These are phyloP conservation scores for Vulpes lagopus DNA, from an alignment of 2,113 vertebrate genomes.

Conservation along the genomic window DNA sequence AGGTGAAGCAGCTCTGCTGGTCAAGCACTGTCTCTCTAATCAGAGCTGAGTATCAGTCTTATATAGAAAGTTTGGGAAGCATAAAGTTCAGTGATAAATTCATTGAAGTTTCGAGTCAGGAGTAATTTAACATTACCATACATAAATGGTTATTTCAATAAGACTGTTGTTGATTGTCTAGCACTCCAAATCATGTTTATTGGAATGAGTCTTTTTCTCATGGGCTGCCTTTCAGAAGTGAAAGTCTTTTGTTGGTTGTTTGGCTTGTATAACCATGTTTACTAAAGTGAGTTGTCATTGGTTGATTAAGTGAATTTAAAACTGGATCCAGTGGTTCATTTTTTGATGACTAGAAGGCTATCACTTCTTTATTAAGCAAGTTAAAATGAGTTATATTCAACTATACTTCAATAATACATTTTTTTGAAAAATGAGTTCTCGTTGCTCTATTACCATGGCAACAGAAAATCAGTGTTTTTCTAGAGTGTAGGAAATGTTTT, in stretches of 20 bases:
- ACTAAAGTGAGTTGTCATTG: neutral
- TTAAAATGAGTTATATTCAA: neutral
- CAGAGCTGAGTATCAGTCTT: neutral
- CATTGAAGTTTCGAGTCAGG: neutral
- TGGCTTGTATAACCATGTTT: neutral
- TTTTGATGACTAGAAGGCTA: neutral
- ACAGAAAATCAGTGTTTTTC: neutral
- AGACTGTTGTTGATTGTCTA: neutral
- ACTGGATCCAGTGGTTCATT: neutral
- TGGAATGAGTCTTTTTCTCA: neutral
- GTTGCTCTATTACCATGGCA: neutral
- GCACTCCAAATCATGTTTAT: neutral
- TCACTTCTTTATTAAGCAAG: neutral
- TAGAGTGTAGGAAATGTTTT: neutral
- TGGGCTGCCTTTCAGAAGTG: neutral
- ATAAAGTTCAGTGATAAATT: neutral
- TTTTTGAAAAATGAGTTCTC: neutral
- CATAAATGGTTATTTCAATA: neutral
- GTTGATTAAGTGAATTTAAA: conserved; percentile 17
- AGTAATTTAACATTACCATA: neutral
- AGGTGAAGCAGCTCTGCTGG: neutral
- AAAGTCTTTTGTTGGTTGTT: neutral
- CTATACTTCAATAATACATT: neutral
- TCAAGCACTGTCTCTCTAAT: neutral
- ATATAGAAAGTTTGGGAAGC: neutral